Conservation (phyloP, 2,888 invertebrate genomes). For the Morinoia aosen region DNA sequence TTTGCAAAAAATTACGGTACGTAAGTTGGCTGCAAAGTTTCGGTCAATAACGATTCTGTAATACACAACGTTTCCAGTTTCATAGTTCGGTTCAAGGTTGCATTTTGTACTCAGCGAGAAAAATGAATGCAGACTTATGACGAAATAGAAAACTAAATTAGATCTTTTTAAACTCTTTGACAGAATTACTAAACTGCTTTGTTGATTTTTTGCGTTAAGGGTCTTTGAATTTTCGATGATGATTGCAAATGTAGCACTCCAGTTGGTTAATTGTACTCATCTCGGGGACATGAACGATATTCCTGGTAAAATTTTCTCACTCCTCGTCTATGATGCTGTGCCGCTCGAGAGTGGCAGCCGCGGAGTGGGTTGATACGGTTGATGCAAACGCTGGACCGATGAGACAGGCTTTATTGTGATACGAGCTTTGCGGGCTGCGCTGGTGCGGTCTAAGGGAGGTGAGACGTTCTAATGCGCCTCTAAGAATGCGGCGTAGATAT, state of each 20-base stretch:
- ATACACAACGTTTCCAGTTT: neutral
- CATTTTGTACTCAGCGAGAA: neutral
- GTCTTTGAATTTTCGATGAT: neutral
- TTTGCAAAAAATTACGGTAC: too few species aligned
- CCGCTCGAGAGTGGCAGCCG: too few species aligned
- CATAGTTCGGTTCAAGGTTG: neutral
- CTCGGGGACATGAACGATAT: neutral
- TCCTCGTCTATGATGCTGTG: too few species aligned
- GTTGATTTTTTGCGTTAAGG: neutral
- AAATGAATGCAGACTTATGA: neutral
- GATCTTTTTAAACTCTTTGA: neutral
- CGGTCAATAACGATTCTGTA: neutral
- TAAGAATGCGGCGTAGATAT: too few species aligned
- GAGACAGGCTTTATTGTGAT: too few species aligned
- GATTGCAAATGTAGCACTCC: neutral
- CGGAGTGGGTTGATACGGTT: too few species aligned
- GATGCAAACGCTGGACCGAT: too few species aligned
- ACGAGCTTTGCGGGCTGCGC: too few species aligned
- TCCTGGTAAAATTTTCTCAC: too few species aligned
- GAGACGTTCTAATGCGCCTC: too few species aligned
- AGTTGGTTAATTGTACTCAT: neutral
- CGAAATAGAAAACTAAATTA: neutral
- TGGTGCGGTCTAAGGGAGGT: too few species aligned
- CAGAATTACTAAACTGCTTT: neutral
- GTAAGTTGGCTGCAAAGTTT: too few species aligned